Evolutionary conservation across 2,797 vertebrate species (phyloP), one percentile per base, ranked within the genome.

Genomic region (Hypotaenidia philippensis): DNA sequence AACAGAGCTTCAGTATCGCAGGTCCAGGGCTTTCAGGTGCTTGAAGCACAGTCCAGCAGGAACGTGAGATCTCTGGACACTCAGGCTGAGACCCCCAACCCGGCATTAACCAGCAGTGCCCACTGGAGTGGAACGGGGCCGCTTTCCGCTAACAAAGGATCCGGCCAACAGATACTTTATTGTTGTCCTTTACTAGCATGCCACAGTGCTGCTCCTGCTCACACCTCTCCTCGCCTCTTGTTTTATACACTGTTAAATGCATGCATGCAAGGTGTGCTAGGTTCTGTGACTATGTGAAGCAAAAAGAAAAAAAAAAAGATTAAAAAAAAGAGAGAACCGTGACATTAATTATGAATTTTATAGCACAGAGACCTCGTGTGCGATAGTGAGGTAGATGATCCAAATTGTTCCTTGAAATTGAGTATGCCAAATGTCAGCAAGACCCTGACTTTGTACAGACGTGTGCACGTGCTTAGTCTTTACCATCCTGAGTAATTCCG

Each of bases 141-240:
- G 6, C 40, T 21, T 61, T 40, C 74, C 74, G 13, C 55, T 10
- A 26, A 72, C 68, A 8, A 21, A 64, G 55, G 72, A n/a, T 76
- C 87, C 12, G 74, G 81, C 94, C 20, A 8, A 1, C 64, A 50
- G 82, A 2, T 87, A 29, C 92, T 97, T 97, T 78, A 92, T 96
- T 96, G 97, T 97, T 97, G 96, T 96, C 97, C 96, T 94, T 84
- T 76, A 68, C 90, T 96, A 60, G 74, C 95, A 96, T 98, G 98
- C 98, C 98, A 98, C 97, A 96, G 96, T 98, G 98, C 97, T 98
- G 98, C 96, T 97, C 97, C 97, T 93, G 72, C 95, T 95, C 83
- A 63, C 61, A 26, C 83, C 77, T 64, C 64, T 65, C 71, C 87
- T 77, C 34, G 8, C 78, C 74, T 90, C 76, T 44, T 27, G 32